Conservation (phyloP, 2,888 invertebrate genomes). For the Zaprionus bogoriensis region DNA sequence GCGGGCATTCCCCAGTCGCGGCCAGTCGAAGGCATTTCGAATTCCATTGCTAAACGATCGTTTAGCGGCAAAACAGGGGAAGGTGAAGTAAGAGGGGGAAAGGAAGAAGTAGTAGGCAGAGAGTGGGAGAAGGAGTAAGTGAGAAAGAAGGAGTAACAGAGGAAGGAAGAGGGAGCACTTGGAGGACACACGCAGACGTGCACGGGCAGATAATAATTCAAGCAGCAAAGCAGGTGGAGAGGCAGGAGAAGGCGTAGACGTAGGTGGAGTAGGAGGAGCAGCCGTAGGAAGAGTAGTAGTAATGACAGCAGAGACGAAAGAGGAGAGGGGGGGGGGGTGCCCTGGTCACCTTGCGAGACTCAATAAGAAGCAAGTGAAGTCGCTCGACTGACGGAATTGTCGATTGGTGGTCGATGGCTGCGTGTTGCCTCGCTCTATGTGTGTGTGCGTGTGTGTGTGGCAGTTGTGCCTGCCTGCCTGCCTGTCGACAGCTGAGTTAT, state of each 20-base stretch:
- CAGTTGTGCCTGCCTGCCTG: constrained; percentile 32
- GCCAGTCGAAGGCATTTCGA: constrained; percentile 23
- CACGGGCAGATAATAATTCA: constrained; percentile 51
- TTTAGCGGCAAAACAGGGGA: constrained; percentile 36
- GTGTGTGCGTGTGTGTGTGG: constrained; percentile 24
- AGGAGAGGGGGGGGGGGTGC: not conserved
- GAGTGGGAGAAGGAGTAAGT: not conserved
- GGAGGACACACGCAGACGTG: constrained; percentile 50
- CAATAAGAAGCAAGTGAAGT: constrained; percentile 30
- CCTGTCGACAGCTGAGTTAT: constrained; percentile 62
- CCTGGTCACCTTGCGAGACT: constrained; percentile 36
- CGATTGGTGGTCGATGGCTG: constrained; percentile 1
- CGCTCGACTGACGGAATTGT: constrained; percentile 15
- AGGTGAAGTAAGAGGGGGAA: no score
- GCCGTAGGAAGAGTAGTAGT: not conserved
- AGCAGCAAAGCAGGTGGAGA: not conserved
- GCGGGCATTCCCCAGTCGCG: not conserved
- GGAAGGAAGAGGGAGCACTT: constrained; percentile 5
- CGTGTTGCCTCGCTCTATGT: constrained; percentile 3
- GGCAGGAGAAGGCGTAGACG: not conserved
- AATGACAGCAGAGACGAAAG: no score
- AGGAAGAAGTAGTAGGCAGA: not conserved
- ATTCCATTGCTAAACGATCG: constrained; percentile 63
- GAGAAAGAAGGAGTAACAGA: not conserved
- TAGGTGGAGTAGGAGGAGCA: not conserved